A percentile compares a stretch with the other conserved stretches of the same genome.
These are phyloP conservation scores for Lineus longissimus DNA, from an alignment of 1,140 invertebrate genomes.

Conservation along the genomic window DNA sequence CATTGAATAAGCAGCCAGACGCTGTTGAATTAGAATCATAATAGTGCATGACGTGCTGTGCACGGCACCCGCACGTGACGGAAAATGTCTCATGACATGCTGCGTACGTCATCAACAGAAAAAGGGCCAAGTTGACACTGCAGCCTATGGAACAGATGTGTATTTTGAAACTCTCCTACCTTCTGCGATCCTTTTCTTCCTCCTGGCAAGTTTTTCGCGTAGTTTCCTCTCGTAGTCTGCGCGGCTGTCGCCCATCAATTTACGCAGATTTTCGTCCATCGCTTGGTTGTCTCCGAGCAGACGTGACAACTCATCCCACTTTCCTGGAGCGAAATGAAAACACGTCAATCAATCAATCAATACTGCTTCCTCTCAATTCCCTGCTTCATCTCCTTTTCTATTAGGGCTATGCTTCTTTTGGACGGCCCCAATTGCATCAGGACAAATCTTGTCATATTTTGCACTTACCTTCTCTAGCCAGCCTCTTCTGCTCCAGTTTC, in stretches of 20 bases:
- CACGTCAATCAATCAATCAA: no score
- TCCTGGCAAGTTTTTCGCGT: conserved; percentile 7
- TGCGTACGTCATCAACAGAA: no score
- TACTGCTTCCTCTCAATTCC: no score
- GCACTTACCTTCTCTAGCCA: conserved; percentile 20
- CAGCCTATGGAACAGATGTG: no score
- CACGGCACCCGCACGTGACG: background rate
- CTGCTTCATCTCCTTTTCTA: no score
- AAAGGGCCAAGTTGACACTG: no score
- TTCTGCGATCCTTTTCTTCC: conserved; percentile 1
- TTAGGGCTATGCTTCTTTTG: no score
- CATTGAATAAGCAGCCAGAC: background rate
- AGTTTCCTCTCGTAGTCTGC: conserved; percentile 28
- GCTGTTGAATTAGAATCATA: no score
- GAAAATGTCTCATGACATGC: no score
- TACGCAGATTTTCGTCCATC: conserved; percentile 15
- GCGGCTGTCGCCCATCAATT: conserved; percentile 38
- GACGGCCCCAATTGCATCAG: no score
- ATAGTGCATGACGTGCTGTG: background rate
- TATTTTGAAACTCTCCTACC: no score
- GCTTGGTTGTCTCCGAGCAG: conserved; percentile 10
- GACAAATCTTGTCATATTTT: background rate
- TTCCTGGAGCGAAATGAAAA: conserved; percentile 11
- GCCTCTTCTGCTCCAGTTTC: no score
- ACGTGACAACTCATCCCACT: conserved; percentile 18